A percentile compares a stretch with the other conserved stretches of the same genome.
These are phyloP conservation scores for Labeo rohita DNA, from an alignment of 2,113 vertebrate species.

Conservation along the genomic window DNA sequence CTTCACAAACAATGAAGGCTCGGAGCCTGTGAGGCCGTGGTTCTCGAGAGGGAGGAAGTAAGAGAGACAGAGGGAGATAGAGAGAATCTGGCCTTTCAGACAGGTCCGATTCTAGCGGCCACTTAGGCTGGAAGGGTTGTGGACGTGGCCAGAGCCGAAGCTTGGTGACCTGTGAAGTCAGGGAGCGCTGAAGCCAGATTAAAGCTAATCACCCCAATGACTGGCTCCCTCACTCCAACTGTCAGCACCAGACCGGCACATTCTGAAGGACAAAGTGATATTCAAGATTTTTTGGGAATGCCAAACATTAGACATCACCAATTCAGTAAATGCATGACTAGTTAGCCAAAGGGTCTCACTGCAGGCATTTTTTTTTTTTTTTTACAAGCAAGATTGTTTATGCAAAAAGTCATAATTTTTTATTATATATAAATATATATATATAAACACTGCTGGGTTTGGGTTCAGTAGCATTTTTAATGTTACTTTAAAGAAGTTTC, in stretches of 20 bases:
- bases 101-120: neutral
- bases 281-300: neutral
- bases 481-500: too few relatives aligned
- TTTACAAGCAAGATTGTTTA: neutral
- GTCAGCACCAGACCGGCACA: constrained; percentile 28
- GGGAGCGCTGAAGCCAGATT: constrained; percentile 53
- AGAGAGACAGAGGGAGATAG: neutral
- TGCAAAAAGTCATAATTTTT: neutral
- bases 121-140: constrained; percentile 25
- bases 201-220: constrained; percentile 58
- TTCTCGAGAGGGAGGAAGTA: neutral
- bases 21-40: neutral
- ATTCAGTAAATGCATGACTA: neutral
- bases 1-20: constrained; percentile 35
- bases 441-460: too few relatives aligned
- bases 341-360: neutral
- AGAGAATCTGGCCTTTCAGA: constrained; percentile 16
- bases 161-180: constrained; percentile 61
- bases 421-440: too few relatives aligned
- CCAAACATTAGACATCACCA: neutral
- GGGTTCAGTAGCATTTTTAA: too few relatives aligned
- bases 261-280: constrained; percentile 56
- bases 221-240: constrained; percentile 40
- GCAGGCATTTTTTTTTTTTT: neutral
- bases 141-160: constrained; percentile 40